Percentiles rank a stretch among this genome's conserved stretches.
Conservation (phyloP, 2,113 vertebrate species). For the Columbina picui region DNA sequence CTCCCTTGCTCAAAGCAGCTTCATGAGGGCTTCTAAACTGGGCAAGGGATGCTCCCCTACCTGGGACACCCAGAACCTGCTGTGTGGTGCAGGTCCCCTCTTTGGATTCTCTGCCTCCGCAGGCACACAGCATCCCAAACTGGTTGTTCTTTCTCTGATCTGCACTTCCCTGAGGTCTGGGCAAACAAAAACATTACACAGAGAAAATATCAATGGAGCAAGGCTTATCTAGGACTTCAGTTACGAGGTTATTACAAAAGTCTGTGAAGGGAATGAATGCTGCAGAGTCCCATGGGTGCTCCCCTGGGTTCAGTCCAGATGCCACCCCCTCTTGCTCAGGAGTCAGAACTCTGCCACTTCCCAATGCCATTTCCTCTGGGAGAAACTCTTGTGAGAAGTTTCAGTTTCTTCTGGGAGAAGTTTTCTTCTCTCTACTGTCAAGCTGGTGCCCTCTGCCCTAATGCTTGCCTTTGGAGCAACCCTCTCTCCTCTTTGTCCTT, state of each 20-base stretch:
- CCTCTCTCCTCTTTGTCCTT: neutral
- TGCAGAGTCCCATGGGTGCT: accelerated
- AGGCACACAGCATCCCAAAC: neutral
- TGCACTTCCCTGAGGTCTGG: neutral
- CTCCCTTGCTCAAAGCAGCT: neutral
- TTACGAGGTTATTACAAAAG: neutral
- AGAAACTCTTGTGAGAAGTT: neutral
- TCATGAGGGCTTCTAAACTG: neutral
- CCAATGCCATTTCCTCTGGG: neutral
- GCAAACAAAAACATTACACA: neutral
- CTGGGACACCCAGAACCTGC: neutral
- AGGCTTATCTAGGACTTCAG: neutral
- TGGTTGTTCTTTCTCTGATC: neutral
- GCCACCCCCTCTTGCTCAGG: neutral
- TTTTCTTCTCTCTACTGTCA: neutral
- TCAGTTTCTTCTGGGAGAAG: neutral
- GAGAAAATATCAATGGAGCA: neutral
- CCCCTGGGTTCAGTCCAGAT: neutral
- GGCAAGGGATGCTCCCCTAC: neutral
- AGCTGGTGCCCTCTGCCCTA: neutral
- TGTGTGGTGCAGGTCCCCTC: neutral
- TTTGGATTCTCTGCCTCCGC: neutral
- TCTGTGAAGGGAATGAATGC: neutral
- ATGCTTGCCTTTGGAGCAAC: neutral
- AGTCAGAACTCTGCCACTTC: neutral